A percentile compares a stretch with the other conserved stretches of the same genome.
Evolutionary conservation across 1,140 invertebrate species (phyloP).

Genomic region (Halictus rubicundus): DNA sequence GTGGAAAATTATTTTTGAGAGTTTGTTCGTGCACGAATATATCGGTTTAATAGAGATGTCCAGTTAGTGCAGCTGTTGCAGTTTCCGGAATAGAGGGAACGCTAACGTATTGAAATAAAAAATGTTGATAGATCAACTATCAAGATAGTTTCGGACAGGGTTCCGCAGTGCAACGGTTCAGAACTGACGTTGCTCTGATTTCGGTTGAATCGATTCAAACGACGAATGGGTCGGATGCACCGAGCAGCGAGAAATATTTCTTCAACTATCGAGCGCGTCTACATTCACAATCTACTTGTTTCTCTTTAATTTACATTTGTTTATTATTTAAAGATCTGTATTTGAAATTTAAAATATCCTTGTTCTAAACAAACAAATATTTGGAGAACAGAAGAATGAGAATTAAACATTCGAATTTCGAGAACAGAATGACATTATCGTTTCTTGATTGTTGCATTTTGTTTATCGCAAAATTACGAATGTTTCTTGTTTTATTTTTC

Average conservation of each 20-base stretch:
- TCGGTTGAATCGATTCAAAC: conserved; percentile 8
- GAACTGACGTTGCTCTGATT: conserved; percentile 28
- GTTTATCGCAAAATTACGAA: too few relatives aligned
- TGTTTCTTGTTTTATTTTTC: too few relatives aligned
- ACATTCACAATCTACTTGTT: neutral
- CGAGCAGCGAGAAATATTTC: neutral
- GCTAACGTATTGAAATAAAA: neutral
- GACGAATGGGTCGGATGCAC: neutral
- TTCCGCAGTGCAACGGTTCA: neutral
- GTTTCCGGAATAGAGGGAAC: neutral
- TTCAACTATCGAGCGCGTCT: neutral
- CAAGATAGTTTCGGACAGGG: conserved; percentile 3
- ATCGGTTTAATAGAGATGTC: neutral
- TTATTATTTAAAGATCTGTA: too few relatives aligned
- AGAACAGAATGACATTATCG: too few relatives aligned
- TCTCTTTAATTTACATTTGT: too few relatives aligned
- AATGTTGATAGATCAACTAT: neutral
- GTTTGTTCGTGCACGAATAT: neutral
- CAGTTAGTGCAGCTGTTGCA: neutral
- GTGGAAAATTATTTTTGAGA: too few relatives aligned
- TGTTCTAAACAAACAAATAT: too few relatives aligned
- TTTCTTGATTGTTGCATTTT: too few relatives aligned
- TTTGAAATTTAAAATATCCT: too few relatives aligned
- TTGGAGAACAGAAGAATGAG: too few relatives aligned
- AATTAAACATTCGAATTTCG: too few relatives aligned